Base-by-base conservation (phyloP, 2,113 vertebrate genomes). In the Sinocyclocheilus rhinocerous region DNA sequence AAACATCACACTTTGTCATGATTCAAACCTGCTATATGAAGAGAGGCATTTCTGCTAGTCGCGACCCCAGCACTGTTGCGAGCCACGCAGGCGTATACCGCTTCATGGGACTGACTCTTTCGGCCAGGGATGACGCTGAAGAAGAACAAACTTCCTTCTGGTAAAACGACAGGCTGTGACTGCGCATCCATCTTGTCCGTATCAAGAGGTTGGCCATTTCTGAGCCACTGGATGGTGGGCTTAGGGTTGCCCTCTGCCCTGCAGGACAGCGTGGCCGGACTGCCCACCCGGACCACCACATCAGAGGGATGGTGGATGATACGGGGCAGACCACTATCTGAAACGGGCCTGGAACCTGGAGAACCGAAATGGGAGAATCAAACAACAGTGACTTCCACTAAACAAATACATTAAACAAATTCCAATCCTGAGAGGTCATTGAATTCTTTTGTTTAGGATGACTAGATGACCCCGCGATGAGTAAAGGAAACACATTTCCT, bases 241-340 rank as follows among this genome's bases (percentile, higher is more conserved):
- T 89, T 87, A 0, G 96, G 96, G 86, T 88, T 94, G 33, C 96
- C 97, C 0, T 96, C 94, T 0, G 93, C 96, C 0, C 92, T 93
- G 90, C 97, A 97, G 87, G 91, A 95, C 85, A 97, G 92, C 1
- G 86, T 95, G 84, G 94, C 95, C 0, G 96, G 96, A n/a, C 87
- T 91, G 0, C 95, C 92, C 1, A 87, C 89, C 61, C 90, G 94
- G 50, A 97, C 94, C 75, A 97, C 95, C 76, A 97, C 93, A 78
- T 97, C 96, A 20, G 96, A 92, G 0, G 96, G 97, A 18, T 97
- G 96, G 87, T 96, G 94, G 8, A 96, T 84, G 4, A 95, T 96
- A 61, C 92, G 95, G 0, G 96, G 96, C 0, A 91, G 88, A 0
- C 33, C 84, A 45, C 95, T 95, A 4, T 92, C 70, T 0, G 87